A percentile compares a stretch with the other conserved stretches of the same genome.
Evolutionary conservation across 2,888 invertebrate species (phyloP).

Genomic region (Leistus spinibarbis): DNA sequence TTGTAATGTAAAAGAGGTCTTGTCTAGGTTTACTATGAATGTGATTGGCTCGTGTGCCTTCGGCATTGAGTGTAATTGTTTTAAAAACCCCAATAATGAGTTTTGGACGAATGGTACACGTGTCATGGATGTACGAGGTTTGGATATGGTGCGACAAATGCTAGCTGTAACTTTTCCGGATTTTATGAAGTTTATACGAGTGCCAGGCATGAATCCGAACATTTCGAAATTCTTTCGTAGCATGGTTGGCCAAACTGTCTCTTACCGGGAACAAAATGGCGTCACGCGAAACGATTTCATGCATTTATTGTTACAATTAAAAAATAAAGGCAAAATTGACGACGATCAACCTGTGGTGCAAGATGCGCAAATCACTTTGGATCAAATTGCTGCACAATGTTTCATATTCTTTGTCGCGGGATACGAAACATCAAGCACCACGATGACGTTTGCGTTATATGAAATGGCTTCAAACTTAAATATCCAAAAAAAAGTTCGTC

Average conservation of each 20-base stretch:
- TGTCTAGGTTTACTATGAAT: slow-evolving; percentile 57
- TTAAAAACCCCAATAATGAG: slow-evolving; percentile 53
- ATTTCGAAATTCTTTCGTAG: slow-evolving; percentile 6
- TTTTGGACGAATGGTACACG: slow-evolving; percentile 47
- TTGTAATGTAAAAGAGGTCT: slow-evolving; percentile 53
- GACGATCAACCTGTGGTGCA: not conserved
- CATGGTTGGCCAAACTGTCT: not conserved
- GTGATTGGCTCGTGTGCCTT: slow-evolving; percentile 60
- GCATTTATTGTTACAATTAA: slow-evolving; percentile 13
- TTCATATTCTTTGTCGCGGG: slow-evolving; percentile 66
- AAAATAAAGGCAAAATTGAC: slow-evolving; percentile 10
- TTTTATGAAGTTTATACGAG: not conserved
- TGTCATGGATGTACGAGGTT: slow-evolving; percentile 12
- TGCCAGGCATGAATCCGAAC: not conserved
- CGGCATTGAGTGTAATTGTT: slow-evolving; percentile 58
- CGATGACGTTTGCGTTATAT: slow-evolving; percentile 63
- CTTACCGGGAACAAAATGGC: slow-evolving; percentile 17
- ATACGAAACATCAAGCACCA: slow-evolving; percentile 66
- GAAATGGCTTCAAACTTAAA: slow-evolving; percentile 60
- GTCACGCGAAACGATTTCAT: slow-evolving; percentile 14
- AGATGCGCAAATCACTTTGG: slow-evolving; percentile 58
- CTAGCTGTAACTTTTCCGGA: slow-evolving; percentile 1
- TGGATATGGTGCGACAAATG: not conserved
- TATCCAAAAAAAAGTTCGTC: slow-evolving; percentile 58
- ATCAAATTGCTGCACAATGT: slow-evolving; percentile 63